Conservation (phyloP, 1,140 invertebrate species). For the Papilio machaon region DNA sequence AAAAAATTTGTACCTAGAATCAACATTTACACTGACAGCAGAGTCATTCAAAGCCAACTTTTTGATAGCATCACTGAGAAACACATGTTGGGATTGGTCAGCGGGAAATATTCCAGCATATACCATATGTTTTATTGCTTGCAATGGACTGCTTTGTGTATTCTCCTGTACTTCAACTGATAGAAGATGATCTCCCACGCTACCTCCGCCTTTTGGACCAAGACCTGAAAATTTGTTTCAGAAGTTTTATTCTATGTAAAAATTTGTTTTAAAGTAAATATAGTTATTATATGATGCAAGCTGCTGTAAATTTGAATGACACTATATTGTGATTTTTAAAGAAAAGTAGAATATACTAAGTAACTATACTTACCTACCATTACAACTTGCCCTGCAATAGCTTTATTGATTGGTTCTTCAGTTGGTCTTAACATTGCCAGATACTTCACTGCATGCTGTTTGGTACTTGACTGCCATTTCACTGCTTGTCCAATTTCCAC, state of each 20-base stretch:
- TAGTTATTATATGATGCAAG: too few species aligned
- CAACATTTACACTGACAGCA: constrained; percentile 90
- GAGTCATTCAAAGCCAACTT: constrained; percentile 97
- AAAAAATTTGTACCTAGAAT: constrained; percentile 86
- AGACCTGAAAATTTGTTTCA: constrained; percentile 57
- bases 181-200: constrained; percentile 74
- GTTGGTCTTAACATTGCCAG: constrained; percentile 92
- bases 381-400: constrained; percentile 85
- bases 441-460: constrained; percentile 90
- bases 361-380: constrained; percentile 71
- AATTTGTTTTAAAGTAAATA: too few species aligned
- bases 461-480: constrained; percentile 84
- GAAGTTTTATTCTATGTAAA: too few species aligned
- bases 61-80: constrained; percentile 91
- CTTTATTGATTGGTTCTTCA: constrained; percentile 85
- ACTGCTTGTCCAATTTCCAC: constrained; percentile 85
- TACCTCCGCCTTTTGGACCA: constrained; percentile 75
- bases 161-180: constrained; percentile 58
- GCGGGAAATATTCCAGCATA: constrained; percentile 97
- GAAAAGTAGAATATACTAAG: not conserved
- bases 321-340: too few species aligned
- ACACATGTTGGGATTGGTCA: constrained; percentile 92
- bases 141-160: constrained; percentile 46
- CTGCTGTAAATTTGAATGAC: too few species aligned
- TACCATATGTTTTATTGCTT: constrained; percentile 90